Base-by-base conservation (phyloP, 2,113 vertebrate genomes). In the Cinclus cinclus region DNA sequence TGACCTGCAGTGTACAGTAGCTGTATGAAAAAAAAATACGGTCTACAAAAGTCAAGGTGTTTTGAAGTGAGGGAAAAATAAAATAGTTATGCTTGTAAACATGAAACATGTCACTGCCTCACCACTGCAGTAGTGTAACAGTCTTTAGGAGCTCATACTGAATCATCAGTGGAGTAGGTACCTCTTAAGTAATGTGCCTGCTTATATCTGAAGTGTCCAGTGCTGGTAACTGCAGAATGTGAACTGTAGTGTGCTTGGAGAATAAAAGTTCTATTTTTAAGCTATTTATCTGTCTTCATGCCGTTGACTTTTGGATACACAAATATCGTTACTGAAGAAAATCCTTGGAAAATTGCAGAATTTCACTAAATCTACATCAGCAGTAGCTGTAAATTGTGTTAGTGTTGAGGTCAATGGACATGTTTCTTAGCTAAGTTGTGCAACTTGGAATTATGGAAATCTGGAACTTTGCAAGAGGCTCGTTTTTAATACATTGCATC, bases 321-420 rank as follows among this genome's bases (percentile, higher is more conserved):
- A 37, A 44, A 76, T 70, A 37, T 30, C 0, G 4, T 73, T 85
- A 10, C 12, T 44, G 42, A 47, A 24, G 44, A 64, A 64, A 87
- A 62, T 35, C 2, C 5, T 74, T 53, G 56, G 28, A 70, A 78
- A 84, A 46, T 6, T 24, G 31, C 44, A 47, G 9, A 76, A 42
- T 21, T 60, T 88, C 4, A 39, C 85, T 75, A 31, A 67, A 79
- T n/a, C 27, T 35, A 2, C 13, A 17, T 46, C 25, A 74, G 10
- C 8, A 55, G 20, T 39, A 92, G 35, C 46, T 87, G 15, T 44
- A 4, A 69, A 4, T 62, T 46, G 21, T 50, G 63, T 63, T 80
- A 53, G 13, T 4, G 2, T 44, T 81, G 77, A 47, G 50, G 31
- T 44, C 10, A 3, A 2, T 1, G 4, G 18, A n/a, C 2, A 0